Evolutionary conservation across 2,797 vertebrate genomes (phyloP), one percentile per base, ranked within the genome.

Genomic region (Halcyon leucocephala): DNA sequence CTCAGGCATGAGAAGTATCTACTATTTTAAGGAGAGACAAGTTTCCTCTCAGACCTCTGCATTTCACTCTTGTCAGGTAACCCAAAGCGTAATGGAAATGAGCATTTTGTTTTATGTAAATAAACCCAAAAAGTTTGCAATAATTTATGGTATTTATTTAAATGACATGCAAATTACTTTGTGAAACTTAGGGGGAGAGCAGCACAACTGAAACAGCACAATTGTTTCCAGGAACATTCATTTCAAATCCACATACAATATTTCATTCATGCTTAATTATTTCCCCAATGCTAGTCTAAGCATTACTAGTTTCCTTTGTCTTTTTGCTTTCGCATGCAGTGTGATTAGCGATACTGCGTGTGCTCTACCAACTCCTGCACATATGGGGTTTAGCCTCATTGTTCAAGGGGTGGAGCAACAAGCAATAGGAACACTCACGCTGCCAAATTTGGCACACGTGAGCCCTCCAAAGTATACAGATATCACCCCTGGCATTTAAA

Each of bases 181-280:
- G 83, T 76, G 93, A 90, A 91, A 94, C 88, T 93, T 96, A 80
- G 39, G 41, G 83, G 67, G 46, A 58, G 90, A 85, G 82, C 64
- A 86, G 83, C 94, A 95, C 76, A 65, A 92, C 64, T 80, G 92
- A 90, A 95, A 97, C 86, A 86, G 88, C 44, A 66, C 83, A 84
- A 95, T 96, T 93, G 96, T 97, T 93, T 93, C 92, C 4, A 85
- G 94, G 93, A 86, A 35, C 95, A 48, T 95, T 93, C 57, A 46
- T 95, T 95, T 93, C 95, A 92, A 93, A 97, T 83, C 96, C 96
- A 86, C 95, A 64, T 52, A 83, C 82, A 52, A 26, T 86, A 61
- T 95, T 97, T 96, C 93, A 96, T 96, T 95, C 82, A 86, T 84
- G 85, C 90, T 61, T 97, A 96, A 97, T 97, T 93, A 95, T 97